Percentiles rank a stretch among this genome's conserved stretches.
Conservation (phyloP, 2,113 vertebrate genomes). For the Gopherus flavomarginatus region DNA sequence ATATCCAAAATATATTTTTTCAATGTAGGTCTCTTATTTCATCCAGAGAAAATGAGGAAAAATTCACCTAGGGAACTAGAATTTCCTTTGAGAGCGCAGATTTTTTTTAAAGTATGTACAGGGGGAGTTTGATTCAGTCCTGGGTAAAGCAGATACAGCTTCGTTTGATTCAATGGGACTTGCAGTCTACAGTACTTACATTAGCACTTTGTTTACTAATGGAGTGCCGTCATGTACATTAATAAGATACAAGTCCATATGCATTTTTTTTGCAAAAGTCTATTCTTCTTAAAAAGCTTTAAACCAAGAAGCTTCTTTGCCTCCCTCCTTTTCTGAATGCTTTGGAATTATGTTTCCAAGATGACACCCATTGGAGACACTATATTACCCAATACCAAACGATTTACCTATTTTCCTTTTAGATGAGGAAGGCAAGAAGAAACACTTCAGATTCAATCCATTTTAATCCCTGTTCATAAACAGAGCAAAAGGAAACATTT, state of each 20-base stretch:
- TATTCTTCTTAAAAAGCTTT: not conserved
- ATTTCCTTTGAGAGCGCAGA: not conserved
- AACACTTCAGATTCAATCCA: not conserved
- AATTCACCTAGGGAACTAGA: not conserved
- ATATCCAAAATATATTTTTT: not conserved
- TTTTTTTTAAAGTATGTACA: not conserved
- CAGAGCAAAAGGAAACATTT: not conserved
- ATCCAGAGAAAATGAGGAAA: not conserved
- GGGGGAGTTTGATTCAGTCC: not conserved
- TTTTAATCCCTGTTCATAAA: not conserved
- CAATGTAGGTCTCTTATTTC: not conserved
- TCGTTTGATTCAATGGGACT: not conserved
- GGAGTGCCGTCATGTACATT: not conserved
- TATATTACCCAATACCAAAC: not conserved
- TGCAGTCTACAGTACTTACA: not conserved
- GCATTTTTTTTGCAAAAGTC: not conserved
- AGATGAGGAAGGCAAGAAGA: not conserved
- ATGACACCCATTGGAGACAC: rapidly evolving
- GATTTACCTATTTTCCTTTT: not conserved
- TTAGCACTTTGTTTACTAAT: not conserved
- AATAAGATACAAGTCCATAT: not conserved
- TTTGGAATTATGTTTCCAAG: not conserved
- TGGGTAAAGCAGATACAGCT: not conserved
- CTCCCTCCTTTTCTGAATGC: not conserved
- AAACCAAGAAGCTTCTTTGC: too few relatives aligned